Base-by-base conservation (phyloP, 2,888 invertebrate genomes). In the Abscondita cerata region DNA sequence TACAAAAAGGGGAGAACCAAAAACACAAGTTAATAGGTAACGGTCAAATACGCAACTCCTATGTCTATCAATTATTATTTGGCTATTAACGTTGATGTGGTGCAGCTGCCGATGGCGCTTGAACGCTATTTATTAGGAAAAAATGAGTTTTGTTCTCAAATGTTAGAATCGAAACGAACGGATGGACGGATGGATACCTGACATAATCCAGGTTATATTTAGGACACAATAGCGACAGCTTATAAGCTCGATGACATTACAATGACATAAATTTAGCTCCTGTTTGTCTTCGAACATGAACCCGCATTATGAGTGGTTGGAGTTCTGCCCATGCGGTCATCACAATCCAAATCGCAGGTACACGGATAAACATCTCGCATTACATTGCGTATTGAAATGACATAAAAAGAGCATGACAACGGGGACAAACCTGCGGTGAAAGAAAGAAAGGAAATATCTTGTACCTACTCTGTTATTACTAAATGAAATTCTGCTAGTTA, bases 201-300 rank as follows among this genome's bases (percentile, higher is more conserved):
- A 59, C 66, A 68, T 70, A 70, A 74, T 69, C 73, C 73, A 53
- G 70, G 67, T 69, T 74, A 76, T 75, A 77, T 76, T 76, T 72
- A 74, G 76, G 75, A 74, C 76, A 78, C 76, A 75, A 77, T 75
- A 74, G 72, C 72, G 70, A 73, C 72, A 75, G 69, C 68, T 68
- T 69, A 68, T 65, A 68, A n/a, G 68, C 69, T 63, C 74, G 76
- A 76, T 77, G 78, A 78, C 79, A 78, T 78, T 77, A 78, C 76
- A 78, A 80, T 80, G 79, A 80, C 80, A 79, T 78, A 79, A 79
- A 79, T 79, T 78, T 79, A 77, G 75, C 72, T 70, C 74, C 72
- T 76, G 77, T 79, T 78, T 78, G 78, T 79, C 78, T 79, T 76
- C 69, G 65, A 73, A 75, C 73, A 75, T 76, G 73, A 72, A 73